A percentile compares a stretch with the other conserved stretches of the same genome.
phyloP scores from a whole-genome alignment of 2,113 vertebrate genomes.

The Brachypteracias leptosomus region DNA sequence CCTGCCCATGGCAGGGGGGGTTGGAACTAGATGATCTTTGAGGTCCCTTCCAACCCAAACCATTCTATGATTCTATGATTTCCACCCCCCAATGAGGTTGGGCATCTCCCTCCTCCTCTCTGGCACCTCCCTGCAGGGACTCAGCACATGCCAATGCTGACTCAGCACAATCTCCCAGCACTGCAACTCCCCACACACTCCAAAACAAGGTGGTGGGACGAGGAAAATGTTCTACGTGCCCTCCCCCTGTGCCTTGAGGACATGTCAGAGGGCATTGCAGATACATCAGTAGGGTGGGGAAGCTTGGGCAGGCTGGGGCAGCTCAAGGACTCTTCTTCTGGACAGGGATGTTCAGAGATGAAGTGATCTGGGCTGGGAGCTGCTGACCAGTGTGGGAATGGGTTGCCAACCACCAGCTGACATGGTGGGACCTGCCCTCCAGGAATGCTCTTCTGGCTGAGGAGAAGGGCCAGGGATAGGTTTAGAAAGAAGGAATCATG shows the following conservation, averaged over 20 bases:
- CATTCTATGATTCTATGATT: too few species aligned
- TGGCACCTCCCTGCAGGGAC: background rate
- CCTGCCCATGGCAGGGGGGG: too few species aligned
- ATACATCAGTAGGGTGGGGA: background rate
- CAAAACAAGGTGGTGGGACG: background rate
- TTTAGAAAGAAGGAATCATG: background rate
- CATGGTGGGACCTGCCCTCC: background rate
- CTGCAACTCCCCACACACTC: fast-evolving
- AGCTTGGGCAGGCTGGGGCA: background rate
- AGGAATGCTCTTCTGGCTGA: background rate
- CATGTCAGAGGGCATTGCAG: background rate
- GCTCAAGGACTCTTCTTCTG: background rate
- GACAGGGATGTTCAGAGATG: background rate
- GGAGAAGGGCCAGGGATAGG: background rate
- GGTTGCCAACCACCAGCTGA: background rate
- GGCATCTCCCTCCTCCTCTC: background rate
- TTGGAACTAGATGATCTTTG: too few species aligned
- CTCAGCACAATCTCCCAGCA: background rate
- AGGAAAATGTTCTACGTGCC: fast-evolving
- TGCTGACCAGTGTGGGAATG: background rate
- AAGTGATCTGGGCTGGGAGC: background rate
- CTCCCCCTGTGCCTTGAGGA: background rate
- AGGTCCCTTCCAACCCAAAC: too few species aligned
- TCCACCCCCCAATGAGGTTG: background rate
- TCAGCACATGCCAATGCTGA: background rate